Evolutionary conservation across 2,113 vertebrate species (phyloP).

Genomic region (Cygnus atratus): DNA sequence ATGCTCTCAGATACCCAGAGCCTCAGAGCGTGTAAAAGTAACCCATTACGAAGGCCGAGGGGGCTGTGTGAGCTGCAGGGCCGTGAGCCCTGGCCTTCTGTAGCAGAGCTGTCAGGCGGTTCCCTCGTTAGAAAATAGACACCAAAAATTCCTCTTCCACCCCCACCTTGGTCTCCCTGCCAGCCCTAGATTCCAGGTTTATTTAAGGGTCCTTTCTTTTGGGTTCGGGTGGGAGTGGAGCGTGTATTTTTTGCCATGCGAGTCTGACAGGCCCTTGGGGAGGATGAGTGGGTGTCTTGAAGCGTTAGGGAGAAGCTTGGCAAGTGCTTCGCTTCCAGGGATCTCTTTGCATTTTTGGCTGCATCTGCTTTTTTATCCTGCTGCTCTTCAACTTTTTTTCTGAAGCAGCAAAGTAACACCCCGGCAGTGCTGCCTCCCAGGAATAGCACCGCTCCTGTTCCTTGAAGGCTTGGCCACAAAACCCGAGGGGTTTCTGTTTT

Average conservation of each 20-base stretch:
- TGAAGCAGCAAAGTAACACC: not conserved
- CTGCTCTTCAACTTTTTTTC: constrained; percentile 29
- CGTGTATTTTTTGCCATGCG: constrained; percentile 56
- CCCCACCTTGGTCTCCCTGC: constrained; percentile 60
- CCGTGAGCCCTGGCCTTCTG: not conserved
- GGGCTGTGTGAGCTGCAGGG: not conserved
- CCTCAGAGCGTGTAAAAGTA: constrained; percentile 24
- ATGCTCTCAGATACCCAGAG: not conserved
- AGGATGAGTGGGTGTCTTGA: constrained; percentile 63
- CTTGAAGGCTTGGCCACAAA: not conserved
- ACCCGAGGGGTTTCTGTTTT: not conserved
- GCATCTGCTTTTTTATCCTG: constrained; percentile 38
- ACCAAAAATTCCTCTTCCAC: constrained; percentile 37
- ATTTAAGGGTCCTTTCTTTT: constrained; percentile 65
- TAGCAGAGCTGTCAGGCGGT: constrained; percentile 39
- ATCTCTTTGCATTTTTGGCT: constrained; percentile 57
- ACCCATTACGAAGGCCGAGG: not conserved
- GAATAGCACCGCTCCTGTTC: not conserved
- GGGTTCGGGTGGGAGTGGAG: constrained; percentile 49
- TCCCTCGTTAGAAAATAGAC: constrained; percentile 38
- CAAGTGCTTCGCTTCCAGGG: constrained; percentile 25
- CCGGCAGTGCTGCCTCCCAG: not conserved
- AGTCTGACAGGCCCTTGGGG: constrained; percentile 68
- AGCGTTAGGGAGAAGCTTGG: constrained; percentile 55
- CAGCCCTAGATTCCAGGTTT: constrained; percentile 64